phyloP scores from a whole-genome alignment of 1,140 invertebrate genomes.

The Drosophila sturtevanti region DNA sequence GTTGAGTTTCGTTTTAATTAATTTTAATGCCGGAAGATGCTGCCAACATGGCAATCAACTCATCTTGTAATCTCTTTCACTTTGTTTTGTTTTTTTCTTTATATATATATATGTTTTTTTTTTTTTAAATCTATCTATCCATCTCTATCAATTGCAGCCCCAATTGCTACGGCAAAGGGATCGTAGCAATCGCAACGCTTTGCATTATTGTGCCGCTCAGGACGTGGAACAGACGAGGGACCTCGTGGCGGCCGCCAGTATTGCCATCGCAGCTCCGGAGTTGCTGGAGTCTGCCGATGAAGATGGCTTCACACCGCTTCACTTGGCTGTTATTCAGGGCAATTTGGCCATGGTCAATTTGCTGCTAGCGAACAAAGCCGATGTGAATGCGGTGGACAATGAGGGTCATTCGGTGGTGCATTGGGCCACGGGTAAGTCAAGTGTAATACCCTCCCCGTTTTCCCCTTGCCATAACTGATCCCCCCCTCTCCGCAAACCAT shows the following conservation, averaged over 20 bases:
- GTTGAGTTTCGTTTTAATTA: slow-evolving; percentile 31
- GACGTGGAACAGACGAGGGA: slow-evolving; percentile 84
- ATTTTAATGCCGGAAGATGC: slow-evolving; percentile 25
- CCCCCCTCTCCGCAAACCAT: neutral
- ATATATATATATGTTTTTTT: too few species aligned
- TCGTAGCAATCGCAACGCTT: slow-evolving; percentile 91
- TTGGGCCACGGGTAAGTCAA: slow-evolving; percentile 95
- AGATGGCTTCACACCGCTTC: slow-evolving; percentile 96
- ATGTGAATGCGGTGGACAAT: slow-evolving; percentile 94
- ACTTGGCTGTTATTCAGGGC: slow-evolving; percentile 96
- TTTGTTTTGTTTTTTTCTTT: too few species aligned
- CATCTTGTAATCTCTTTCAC: neutral
- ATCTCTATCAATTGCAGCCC: slow-evolving; percentile 83
- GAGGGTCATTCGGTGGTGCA: slow-evolving; percentile 98
- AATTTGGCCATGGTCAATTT: slow-evolving; percentile 92
- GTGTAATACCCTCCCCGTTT: too few species aligned
- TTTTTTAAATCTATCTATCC: too few species aligned
- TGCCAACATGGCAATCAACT: neutral
- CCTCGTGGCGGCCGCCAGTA: slow-evolving; percentile 85
- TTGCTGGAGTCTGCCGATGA: slow-evolving; percentile 92
- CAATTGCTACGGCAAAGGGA: slow-evolving; percentile 87
- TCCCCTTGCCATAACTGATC: neutral
- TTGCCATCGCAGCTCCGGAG: slow-evolving; percentile 88
- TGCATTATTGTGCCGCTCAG: slow-evolving; percentile 93
- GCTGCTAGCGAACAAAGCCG: slow-evolving; percentile 91